phyloP scores from a whole-genome alignment of 2,888 invertebrate species.

The Diaperis boleti region DNA sequence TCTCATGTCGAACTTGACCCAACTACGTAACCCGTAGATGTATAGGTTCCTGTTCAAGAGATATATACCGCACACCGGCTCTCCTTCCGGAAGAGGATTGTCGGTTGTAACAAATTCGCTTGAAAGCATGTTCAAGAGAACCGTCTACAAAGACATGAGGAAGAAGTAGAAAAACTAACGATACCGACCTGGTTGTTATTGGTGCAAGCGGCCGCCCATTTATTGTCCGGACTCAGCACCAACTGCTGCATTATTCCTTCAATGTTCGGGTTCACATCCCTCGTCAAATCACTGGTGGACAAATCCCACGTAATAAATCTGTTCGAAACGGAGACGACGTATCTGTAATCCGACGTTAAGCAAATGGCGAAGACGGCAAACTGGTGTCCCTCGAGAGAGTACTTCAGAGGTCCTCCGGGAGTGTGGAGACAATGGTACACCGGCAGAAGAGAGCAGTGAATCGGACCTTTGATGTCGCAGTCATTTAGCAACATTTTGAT shows the following conservation, averaged over 20 bases:
- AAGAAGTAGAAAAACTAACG: not conserved
- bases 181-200: conserved; percentile 85
- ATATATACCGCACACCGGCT: conserved; percentile 74
- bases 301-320: conserved; percentile 97
- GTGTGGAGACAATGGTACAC: conserved; percentile 97
- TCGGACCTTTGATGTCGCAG: conserved; percentile 90
- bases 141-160: conserved; percentile 71
- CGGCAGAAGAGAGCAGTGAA: conserved; percentile 91
- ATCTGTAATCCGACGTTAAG: conserved; percentile 89
- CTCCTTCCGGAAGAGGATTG: conserved; percentile 82
- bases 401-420: conserved; percentile 98
- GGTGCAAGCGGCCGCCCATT: conserved; percentile 95
- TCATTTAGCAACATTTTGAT: conserved; percentile 90
- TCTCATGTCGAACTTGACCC: conserved; percentile 83
- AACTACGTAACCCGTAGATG: conserved; percentile 81
- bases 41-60: conserved; percentile 79
- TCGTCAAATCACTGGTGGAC: conserved; percentile 93
- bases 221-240: conserved; percentile 93
- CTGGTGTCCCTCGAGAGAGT: conserved; percentile 97
- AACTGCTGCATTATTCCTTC: conserved; percentile 97
- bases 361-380: conserved; percentile 96
- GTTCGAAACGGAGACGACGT: conserved; percentile 96
- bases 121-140: conserved; percentile 91
- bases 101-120: conserved; percentile 91
- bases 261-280: conserved; percentile 92